Evolutionary conservation across 2,797 vertebrate species (phyloP), one percentile per base, ranked within the genome.

Genomic region (Botia kubotai): DNA sequence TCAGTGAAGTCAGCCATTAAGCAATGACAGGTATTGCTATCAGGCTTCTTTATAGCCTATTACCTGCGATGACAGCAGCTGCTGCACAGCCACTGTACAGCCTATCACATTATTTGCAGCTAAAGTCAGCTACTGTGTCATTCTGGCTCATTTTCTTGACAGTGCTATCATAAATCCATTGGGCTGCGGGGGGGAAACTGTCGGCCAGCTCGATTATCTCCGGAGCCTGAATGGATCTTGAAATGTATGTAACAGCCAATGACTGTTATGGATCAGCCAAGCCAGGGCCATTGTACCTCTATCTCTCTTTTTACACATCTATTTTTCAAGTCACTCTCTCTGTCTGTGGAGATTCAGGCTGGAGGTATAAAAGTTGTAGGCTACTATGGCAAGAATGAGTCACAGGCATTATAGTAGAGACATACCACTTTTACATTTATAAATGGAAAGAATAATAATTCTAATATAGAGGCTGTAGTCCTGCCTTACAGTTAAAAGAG

Each of bases 21-120:
- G 96, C 98, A 98, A 98, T 99, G 98, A 98, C 98, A 99, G 98
- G 97, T 99, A 99, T 99, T 97, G 97, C 98, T 99, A 98, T 98
- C 97, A 97, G 97, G 94, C 93, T 99, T 97, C 96, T 99, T 99
- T 99, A 99, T 99, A 99, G 98, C 97, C 97, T 99, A 99, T 99
- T 99, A 99, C 98, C 97, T 98, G 96, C 97, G 94, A 98, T 97
- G 98, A 98, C 98, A 99, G 97, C 97, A 97, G 97, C 97, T 97
- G 97, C 97, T 97, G 95, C 95, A 96, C 95, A 95, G 96, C 96
- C 95, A 96, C 96, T 96, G 96, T 96, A 95, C 96, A 94, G 96
- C 97, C 97, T 97, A 98, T 98, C 97, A 98, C 94, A 97, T 99
- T 98, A 99, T 99, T 99, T 98, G 97, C 97, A 98, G 98, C 97